Evolutionary conservation across 2,797 vertebrate species (phyloP).

Genomic region (Chelon auratus): DNA sequence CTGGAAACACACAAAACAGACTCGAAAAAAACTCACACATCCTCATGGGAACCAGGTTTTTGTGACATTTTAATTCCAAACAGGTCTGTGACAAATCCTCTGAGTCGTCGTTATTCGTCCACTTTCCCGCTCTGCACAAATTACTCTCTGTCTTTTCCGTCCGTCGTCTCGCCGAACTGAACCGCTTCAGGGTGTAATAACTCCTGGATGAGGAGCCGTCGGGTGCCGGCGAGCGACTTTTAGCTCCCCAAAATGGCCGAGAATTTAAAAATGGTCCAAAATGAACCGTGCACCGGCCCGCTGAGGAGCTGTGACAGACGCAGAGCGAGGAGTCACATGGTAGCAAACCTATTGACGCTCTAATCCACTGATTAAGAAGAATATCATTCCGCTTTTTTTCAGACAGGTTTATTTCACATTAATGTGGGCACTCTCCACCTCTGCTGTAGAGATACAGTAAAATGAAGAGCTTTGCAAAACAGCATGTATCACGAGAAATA

Average conservation of each 20-base stretch:
- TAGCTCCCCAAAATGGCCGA: constrained; percentile 25
- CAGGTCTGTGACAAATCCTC: constrained; percentile 41
- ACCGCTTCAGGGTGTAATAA: constrained; percentile 53
- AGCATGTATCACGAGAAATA: no score
- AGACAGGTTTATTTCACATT: no score
- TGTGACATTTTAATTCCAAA: constrained; percentile 11
- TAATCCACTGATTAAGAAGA: no score
- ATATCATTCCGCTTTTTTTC: no score
- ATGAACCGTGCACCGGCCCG: constrained; percentile 17
- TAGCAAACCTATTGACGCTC: background rate
- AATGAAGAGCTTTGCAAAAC: no score
- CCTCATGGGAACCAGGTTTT: constrained; percentile 13
- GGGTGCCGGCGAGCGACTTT: constrained; percentile 42
- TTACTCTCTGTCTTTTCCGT: background rate
- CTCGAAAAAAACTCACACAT: background rate
- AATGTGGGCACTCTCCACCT: no score
- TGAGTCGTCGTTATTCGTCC: background rate
- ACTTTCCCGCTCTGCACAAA: background rate
- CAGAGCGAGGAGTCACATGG: background rate
- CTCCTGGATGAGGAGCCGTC: constrained; percentile 31
- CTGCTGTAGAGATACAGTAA: no score
- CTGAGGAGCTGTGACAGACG: constrained; percentile 31
- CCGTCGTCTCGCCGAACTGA: background rate
- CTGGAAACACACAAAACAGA: no score
- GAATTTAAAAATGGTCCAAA: constrained; percentile 43